These are phyloP conservation scores for Drosophila pullipes DNA, from an alignment of 2,888 invertebrate species.

Conservation along the genomic window DNA sequence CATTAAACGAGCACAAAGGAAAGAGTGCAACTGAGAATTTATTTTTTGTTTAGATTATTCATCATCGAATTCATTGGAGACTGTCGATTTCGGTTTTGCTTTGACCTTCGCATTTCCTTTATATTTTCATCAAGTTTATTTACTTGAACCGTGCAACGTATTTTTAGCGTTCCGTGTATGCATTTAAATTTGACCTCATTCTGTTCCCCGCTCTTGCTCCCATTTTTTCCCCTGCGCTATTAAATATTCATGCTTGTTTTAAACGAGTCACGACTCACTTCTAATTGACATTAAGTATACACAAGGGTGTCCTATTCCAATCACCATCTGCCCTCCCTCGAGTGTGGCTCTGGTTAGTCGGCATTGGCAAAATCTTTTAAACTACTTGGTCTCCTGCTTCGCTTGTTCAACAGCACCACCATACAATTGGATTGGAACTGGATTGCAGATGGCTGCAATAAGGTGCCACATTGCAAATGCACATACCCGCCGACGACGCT, in stretches of 20 bases:
- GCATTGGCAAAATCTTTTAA: neutral
- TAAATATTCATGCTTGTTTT: conserved; percentile 41
- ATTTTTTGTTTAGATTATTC: conserved; percentile 41
- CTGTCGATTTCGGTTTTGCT: conserved; percentile 9
- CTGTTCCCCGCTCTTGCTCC: conserved; percentile 1
- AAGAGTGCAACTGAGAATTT: conserved; percentile 23
- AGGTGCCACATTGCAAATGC: conserved; percentile 46
- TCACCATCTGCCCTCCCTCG: neutral
- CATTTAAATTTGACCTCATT: conserved; percentile 36
- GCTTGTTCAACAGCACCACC: neutral
- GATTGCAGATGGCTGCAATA: conserved; percentile 18
- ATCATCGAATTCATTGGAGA: conserved; percentile 52
- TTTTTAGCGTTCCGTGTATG: conserved; percentile 51
- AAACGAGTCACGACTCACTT: conserved; percentile 36
- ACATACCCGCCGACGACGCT: conserved; percentile 48
- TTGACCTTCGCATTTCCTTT: conserved; percentile 60
- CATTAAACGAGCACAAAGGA: conserved; percentile 50
- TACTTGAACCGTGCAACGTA: conserved; percentile 61
- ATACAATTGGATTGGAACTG: neutral
- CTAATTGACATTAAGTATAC: conserved; percentile 71
- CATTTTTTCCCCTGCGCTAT: conserved; percentile 13
- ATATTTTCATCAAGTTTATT: conserved; percentile 68
- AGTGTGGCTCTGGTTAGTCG: neutral
- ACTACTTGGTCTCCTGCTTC: conserved; percentile 36
- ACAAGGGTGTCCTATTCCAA: conserved; percentile 27